Base-by-base conservation (phyloP, 2,888 invertebrate genomes). In the Diploptera punctata region DNA sequence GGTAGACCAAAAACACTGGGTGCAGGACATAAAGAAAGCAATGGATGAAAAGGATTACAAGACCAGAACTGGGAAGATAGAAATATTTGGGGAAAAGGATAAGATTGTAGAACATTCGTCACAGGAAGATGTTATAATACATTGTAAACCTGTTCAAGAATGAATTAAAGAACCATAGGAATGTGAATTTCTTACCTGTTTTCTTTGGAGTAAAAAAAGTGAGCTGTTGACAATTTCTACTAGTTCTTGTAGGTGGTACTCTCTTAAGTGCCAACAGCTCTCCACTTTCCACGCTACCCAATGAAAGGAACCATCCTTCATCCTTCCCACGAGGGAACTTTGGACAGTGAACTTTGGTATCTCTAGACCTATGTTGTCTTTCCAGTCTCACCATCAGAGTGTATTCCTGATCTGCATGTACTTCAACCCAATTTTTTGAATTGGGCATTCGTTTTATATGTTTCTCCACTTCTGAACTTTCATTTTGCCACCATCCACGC, bases 301-400 rank as follows among this genome's bases (percentile, higher is more conserved):
- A 84, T 0, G 96, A 88, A 1, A 97, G 80, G 83, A 98, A 93
- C 99, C 99, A 99, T 71, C 97, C 95, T 81, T 98, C 98, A 80
- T 94, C 95, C 84, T 98, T 99, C 44, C 92, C 91, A 81, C 98
- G 97, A 1, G 95, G 91, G 85, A 96, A 99, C 75, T 91, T 89
- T 0, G 95, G 93, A 74, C 95, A 91, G 74, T 91, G 84, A n/a
- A 93, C 93, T 77, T 85, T 85, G 31, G 87, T 87, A 78, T 85
- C 87, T 85, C 86, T 73, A 33, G 72, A 13, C 9, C 75, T 67
- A 67, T 76, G 75, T 38, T 74, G 18, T 26, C 77, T 54, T 31
- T 74, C 68, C 65, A 78, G 68, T 1, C 69, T 76, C 13, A 93
- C 82, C 16, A 86, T 81, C 16, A 94, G 80, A 0, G 90, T 90